A percentile compares a stretch with the other conserved stretches of the same genome.
Evolutionary conservation across 2,888 invertebrate species (phyloP).

Genomic region (Brassicogethes aeneus): DNA sequence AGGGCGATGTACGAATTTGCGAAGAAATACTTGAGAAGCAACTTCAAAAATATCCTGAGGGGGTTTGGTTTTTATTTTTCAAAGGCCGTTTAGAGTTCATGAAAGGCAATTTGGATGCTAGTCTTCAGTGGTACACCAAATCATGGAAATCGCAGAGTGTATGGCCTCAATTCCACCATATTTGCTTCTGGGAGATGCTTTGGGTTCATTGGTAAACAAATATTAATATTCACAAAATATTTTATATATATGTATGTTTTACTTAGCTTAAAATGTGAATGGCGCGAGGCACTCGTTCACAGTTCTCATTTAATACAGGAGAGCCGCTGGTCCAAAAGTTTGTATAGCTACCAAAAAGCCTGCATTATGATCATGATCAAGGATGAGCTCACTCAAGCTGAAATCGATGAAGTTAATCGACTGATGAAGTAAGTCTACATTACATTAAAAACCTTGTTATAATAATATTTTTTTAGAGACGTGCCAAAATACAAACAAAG

Average conservation of each 20-base stretch:
- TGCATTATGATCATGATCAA: conserved; percentile 70
- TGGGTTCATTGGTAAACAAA: conserved; percentile 71
- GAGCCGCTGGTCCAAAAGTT: conserved; percentile 87
- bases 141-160: conserved; percentile 74
- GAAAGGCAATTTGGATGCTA: conserved; percentile 62
- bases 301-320: conserved; percentile 62
- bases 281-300: conserved; percentile 67
- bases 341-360: conserved; percentile 86
- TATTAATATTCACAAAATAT: conserved; percentile 3
- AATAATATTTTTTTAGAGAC: conserved; percentile 44
- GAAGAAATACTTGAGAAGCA: conserved; percentile 66
- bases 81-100: conserved; percentile 79
- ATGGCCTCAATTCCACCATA: conserved; percentile 87
- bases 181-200: conserved; percentile 91
- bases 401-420: conserved; percentile 48
- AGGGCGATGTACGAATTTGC: conserved; percentile 71
- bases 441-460: background rate
- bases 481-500: conserved; percentile 78
- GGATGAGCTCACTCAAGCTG: conserved; percentile 43
- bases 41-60: conserved; percentile 68
- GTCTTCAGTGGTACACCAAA: conserved; percentile 66
- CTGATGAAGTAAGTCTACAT: conserved; percentile 54
- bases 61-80: conserved; percentile 89
- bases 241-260: background rate
- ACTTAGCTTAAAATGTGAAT: conserved; percentile 60